These are phyloP conservation scores for Psittacula derbiana DNA, from an alignment of 2,797 vertebrate species.

Conservation along the genomic window DNA sequence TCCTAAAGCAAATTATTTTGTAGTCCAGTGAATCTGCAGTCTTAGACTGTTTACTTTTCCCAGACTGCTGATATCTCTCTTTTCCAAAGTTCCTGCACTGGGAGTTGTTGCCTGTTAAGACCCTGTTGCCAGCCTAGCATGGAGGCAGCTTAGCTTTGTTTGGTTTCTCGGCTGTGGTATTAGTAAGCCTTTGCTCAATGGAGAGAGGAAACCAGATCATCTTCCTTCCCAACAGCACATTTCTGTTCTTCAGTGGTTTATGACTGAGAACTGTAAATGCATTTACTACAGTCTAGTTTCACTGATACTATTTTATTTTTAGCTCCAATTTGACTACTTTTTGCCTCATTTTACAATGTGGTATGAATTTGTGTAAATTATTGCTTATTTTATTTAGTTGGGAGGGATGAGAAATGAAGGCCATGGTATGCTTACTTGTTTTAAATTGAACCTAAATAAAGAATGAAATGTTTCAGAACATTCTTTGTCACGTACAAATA, in stretches of 20 bases:
- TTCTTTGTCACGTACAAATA: neutral
- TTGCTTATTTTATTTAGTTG: neutral
- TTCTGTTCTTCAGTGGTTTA: neutral
- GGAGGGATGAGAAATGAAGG: neutral
- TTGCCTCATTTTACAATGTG: neutral
- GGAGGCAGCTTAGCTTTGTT: neutral
- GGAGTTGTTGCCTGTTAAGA: neutral
- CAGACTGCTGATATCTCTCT: neutral
- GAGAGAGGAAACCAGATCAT: neutral
- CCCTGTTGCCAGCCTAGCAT: neutral
- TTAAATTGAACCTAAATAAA: neutral
- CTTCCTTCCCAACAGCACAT: neutral
- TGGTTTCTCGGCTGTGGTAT: neutral
- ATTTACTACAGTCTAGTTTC: neutral
- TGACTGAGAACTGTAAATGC: neutral
- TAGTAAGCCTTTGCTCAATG: neutral
- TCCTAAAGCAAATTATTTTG: neutral
- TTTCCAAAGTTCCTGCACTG: neutral
- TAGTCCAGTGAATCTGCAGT: neutral
- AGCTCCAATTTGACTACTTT: neutral
- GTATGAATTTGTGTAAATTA: neutral
- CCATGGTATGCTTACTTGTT: neutral
- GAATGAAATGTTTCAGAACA: neutral
- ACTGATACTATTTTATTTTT: neutral
- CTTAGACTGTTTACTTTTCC: neutral